phyloP scores from a whole-genome alignment of 2,797 vertebrate species.

The Peromyscus eremicus region DNA sequence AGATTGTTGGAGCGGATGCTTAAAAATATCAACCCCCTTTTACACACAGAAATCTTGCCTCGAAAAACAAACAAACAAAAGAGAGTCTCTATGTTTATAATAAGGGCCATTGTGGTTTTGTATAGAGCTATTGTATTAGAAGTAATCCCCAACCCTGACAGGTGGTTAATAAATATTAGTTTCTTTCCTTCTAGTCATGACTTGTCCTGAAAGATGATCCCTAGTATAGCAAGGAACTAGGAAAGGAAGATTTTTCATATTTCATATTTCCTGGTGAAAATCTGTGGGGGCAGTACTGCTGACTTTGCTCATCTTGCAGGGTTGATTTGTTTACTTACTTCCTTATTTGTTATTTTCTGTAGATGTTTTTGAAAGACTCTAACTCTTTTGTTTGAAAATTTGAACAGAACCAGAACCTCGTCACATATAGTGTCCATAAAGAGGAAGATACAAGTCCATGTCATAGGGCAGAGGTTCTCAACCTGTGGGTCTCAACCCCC shows the following conservation, averaged over 20 bases:
- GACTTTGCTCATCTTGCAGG: background rate
- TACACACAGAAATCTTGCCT: background rate
- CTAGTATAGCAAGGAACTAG: background rate
- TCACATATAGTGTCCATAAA: background rate
- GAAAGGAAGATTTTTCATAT: background rate
- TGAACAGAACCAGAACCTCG: background rate
- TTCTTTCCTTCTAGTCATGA: background rate
- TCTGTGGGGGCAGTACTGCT: background rate
- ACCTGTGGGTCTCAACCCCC: background rate
- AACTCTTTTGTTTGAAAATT: conserved; percentile 16
- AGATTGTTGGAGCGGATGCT: background rate
- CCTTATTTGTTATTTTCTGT: background rate
- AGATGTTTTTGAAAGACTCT: background rate
- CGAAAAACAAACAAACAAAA: background rate
- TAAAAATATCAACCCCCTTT: background rate
- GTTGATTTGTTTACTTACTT: background rate
- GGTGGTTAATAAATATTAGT: conserved; percentile 14
- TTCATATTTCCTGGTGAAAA: background rate
- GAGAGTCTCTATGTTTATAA: background rate
- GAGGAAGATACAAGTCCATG: background rate
- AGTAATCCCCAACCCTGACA: background rate
- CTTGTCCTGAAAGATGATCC: background rate
- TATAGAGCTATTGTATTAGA: background rate
- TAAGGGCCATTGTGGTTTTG: background rate
- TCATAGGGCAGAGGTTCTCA: background rate